Percentiles rank a stretch among this genome's conserved stretches.
These are phyloP conservation scores for Limnodromus scolopaceus DNA, from an alignment of 2,797 vertebrate species.

Conservation along the genomic window DNA sequence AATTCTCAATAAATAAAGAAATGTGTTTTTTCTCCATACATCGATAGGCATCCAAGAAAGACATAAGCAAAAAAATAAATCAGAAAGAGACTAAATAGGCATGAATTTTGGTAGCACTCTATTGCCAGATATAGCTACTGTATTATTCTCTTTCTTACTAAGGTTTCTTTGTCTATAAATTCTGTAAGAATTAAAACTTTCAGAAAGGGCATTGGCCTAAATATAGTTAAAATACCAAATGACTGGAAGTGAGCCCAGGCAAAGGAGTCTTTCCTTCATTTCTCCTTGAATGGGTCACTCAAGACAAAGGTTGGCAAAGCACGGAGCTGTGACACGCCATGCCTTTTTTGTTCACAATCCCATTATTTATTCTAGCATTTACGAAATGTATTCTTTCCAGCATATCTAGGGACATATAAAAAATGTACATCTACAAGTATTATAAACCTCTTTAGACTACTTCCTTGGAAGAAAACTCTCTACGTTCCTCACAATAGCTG, in stretches of 20 bases:
- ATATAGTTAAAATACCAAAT: background rate
- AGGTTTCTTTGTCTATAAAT: background rate
- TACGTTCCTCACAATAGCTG: background rate
- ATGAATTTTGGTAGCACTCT: background rate
- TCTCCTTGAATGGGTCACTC: slow-evolving; percentile 13
- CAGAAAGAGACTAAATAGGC: background rate
- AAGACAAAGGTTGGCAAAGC: slow-evolving; percentile 35
- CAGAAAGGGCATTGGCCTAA: background rate
- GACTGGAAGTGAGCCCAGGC: background rate
- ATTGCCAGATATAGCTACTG: background rate
- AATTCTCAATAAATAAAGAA: background rate
- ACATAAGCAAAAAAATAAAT: background rate
- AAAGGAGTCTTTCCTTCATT: background rate
- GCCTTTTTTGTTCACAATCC: background rate
- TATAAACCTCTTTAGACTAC: background rate
- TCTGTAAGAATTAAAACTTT: background rate
- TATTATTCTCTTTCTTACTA: background rate
- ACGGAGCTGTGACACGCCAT: fast-evolving
- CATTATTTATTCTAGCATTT: slow-evolving; percentile 6
- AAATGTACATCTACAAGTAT: background rate
- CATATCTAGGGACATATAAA: background rate
- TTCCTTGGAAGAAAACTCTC: slow-evolving; percentile 21
- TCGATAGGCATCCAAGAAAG: background rate
- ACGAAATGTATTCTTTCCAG: slow-evolving; percentile 8
- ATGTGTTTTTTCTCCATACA: background rate